phyloP scores from a whole-genome alignment of 2,797 vertebrate species.

The Manis javanica region DNA sequence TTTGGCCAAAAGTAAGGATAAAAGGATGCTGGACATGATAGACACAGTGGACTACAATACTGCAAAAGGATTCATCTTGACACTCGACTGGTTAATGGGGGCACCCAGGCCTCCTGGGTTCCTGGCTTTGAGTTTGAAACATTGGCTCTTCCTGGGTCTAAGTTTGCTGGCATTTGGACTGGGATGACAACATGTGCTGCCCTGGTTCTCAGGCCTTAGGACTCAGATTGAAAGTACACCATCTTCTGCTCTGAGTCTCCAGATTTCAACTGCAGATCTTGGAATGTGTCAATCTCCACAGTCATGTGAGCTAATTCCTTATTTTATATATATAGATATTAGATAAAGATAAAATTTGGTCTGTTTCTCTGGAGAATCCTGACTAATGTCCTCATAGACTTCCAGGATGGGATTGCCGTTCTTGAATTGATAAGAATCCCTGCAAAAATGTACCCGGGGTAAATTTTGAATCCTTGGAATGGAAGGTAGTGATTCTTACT shows the following conservation, averaged over 20 bases:
- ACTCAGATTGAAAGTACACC: neutral
- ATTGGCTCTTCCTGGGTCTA: neutral
- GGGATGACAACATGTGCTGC: neutral
- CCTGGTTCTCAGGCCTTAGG: neutral
- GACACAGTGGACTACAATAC: neutral
- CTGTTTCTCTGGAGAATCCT: neutral
- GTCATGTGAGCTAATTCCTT: neutral
- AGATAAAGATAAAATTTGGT: neutral
- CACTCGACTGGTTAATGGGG: neutral
- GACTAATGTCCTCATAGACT: neutral
- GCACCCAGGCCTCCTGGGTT: neutral
- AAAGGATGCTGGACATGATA: neutral
- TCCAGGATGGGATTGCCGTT: neutral
- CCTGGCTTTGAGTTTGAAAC: neutral
- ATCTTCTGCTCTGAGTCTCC: neutral
- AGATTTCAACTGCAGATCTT: neutral
- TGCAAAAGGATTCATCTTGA: neutral
- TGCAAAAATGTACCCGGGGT: neutral
- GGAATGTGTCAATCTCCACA: neutral
- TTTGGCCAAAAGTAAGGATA: neutral
- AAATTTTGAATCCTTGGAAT: neutral
- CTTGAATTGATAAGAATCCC: neutral
- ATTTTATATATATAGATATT: neutral
- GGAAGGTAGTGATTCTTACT: neutral
- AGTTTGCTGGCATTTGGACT: neutral